Evolutionary conservation across 2,797 vertebrate species (phyloP).

Genomic region (Galaxias olidus): DNA sequence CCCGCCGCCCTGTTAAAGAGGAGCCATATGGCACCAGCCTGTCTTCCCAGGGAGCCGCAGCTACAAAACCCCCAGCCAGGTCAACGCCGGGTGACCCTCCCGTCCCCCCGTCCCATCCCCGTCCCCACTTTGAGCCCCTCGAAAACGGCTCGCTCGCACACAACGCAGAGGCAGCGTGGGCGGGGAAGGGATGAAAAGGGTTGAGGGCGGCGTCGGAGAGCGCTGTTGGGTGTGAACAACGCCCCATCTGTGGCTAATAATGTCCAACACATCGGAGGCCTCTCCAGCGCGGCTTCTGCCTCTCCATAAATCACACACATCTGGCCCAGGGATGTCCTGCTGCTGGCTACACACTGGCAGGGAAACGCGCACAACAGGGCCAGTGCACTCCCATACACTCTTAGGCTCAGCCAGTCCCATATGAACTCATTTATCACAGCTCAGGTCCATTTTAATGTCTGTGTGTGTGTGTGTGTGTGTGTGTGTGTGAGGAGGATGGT

Average conservation of each 20-base stretch:
- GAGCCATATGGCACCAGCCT: slow-evolving; percentile 1
- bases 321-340: slow-evolving; percentile 5
- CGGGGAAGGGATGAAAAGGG: slow-evolving; percentile 15
- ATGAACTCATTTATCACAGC: slow-evolving; percentile 40
- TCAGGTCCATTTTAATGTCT: slow-evolving; percentile 11
- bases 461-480: slow-evolving; percentile 18
- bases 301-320: slow-evolving; percentile 20
- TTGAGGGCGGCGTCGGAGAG: background rate
- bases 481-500: background rate
- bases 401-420: background rate
- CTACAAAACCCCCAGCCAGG: slow-evolving; percentile 1
- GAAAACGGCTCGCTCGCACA: background rate
- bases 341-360: slow-evolving; percentile 9
- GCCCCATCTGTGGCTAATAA: slow-evolving; percentile 15
- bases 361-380: slow-evolving; percentile 1
- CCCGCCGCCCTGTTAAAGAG: background rate
- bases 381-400: background rate
- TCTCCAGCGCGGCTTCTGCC: slow-evolving; percentile 2
- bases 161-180: slow-evolving; percentile 3
- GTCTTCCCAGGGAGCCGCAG: too few species aligned
- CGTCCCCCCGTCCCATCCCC: too few species aligned
- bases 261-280: slow-evolving; percentile 17
- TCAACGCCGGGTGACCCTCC: background rate
- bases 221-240: background rate
- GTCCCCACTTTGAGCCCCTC: background rate